phyloP scores from a whole-genome alignment of 2,113 vertebrate species.

The Neoarius graeffei region DNA sequence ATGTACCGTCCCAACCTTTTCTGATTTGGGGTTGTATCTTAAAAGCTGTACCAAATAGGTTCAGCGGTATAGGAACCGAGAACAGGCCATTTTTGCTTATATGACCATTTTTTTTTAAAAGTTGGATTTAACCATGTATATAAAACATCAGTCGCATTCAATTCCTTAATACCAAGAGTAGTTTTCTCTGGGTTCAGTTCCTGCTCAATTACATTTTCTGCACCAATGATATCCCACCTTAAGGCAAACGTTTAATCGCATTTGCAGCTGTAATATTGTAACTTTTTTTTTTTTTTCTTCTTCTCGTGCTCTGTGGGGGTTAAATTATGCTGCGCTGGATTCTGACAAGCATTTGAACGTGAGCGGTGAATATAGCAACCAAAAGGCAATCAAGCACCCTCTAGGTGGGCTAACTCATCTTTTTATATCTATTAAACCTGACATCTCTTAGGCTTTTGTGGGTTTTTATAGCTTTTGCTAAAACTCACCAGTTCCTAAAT shows the following conservation, averaged over 20 bases:
- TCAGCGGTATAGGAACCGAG: background rate
- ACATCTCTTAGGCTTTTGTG: slow-evolving; percentile 25
- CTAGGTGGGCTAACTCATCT: slow-evolving; percentile 33
- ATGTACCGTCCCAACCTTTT: no score
- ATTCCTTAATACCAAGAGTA: background rate
- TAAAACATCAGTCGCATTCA: background rate
- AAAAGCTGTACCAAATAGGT: background rate
- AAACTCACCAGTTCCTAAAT: slow-evolving; percentile 12
- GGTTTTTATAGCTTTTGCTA: slow-evolving; percentile 10
- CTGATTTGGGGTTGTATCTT: no score
- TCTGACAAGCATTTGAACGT: slow-evolving; percentile 23
- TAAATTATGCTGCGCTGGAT: slow-evolving; percentile 21
- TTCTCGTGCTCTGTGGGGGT: background rate
- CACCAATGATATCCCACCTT: background rate
- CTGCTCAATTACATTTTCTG: slow-evolving; percentile 7
- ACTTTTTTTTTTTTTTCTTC: background rate
- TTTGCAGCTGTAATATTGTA: slow-evolving; percentile 7
- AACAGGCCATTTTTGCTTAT: background rate
- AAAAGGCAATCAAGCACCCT: slow-evolving; percentile 32
- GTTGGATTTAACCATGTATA: background rate
- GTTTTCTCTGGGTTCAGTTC: background rate
- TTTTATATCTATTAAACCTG: slow-evolving; percentile 26
- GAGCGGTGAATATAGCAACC: slow-evolving; percentile 7
- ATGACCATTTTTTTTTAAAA: background rate
- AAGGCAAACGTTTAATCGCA: slow-evolving; percentile 24